These are phyloP conservation scores for Lacerta agilis DNA, from an alignment of 2,797 vertebrate species.

Conservation along the genomic window DNA sequence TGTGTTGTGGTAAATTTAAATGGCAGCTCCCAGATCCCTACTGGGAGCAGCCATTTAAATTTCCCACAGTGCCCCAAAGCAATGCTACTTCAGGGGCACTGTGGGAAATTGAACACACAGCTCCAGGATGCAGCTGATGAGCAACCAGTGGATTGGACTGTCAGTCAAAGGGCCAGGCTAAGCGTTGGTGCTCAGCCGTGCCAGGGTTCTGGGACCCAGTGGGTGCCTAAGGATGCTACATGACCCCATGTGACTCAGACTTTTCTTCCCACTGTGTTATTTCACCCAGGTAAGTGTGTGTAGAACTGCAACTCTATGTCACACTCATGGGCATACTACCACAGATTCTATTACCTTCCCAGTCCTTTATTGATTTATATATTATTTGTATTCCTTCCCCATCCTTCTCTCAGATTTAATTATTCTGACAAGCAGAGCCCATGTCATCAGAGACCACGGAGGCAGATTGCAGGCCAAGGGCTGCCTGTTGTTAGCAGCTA, in stretches of 20 bases:
- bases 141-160: background rate
- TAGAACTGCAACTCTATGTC: background rate
- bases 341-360: background rate
- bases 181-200: background rate
- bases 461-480: background rate
- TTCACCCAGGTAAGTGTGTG: background rate
- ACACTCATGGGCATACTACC: background rate
- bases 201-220: background rate
- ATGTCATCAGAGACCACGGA: slow-evolving; percentile 14
- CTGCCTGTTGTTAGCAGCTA: background rate
- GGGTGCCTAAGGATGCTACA: background rate
- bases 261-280: background rate
- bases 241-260: background rate
- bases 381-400: background rate
- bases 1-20: background rate
- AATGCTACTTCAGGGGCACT: background rate
- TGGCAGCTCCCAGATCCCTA: background rate
- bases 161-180: background rate
- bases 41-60: background rate
- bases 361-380: slow-evolving; percentile 5
- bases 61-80: background rate
- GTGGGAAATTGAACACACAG: background rate
- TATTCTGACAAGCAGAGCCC: slow-evolving; percentile 24
- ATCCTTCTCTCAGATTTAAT: slow-evolving; percentile 15
- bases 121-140: background rate